Base-by-base conservation (phyloP, 2,888 invertebrate species). In the Ochropleura leucogaster region DNA sequence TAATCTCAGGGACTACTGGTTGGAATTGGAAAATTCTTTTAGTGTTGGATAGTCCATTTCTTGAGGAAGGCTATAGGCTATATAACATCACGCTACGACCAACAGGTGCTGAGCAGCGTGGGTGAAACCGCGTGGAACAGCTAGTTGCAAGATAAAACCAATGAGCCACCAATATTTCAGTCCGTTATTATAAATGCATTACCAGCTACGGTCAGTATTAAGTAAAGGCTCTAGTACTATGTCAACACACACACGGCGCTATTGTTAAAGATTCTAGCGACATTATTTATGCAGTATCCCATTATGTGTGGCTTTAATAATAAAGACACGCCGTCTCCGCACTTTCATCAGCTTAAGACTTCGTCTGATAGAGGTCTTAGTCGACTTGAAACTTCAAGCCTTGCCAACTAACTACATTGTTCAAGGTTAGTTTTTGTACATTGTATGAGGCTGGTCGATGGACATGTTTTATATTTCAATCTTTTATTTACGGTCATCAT, bases 321-420 rank as follows among this genome's bases (percentile, higher is more conserved):
- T 87, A 65, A 82, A 74, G 62, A 73, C 73, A 55, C 47, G 30
- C 53, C 47, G 65, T 64, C 63, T 53, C 66, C 60, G 76, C 71
- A 74, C 77, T 74, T 79, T 79, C 76, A 74, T 51, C 75, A 74
- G 77, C 73, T 80, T 85, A 79, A 80, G 62, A 76, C 75, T 85
- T 78, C 53, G 69, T 30, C 55, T 80, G 73, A 74, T 75, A 70
- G 65, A 79, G 68, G 76, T 78, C 77, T 86, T 86, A 72, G 80
- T 68, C 49, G 73, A 84, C 67, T 84, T 75, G 69, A 46, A 79
- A 70, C 74, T 70, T 30, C 47, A 77, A 77, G 85, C 44, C 57
- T 70, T 66, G 10, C 46, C 18, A 65, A 70, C 60, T 82, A n/a
- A 75, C 40, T 66, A 44, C 20, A 70, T 57, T 64, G 78, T 72